Conservation (phyloP, 1,140 invertebrate species). For the Dreissena rostriformis region DNA sequence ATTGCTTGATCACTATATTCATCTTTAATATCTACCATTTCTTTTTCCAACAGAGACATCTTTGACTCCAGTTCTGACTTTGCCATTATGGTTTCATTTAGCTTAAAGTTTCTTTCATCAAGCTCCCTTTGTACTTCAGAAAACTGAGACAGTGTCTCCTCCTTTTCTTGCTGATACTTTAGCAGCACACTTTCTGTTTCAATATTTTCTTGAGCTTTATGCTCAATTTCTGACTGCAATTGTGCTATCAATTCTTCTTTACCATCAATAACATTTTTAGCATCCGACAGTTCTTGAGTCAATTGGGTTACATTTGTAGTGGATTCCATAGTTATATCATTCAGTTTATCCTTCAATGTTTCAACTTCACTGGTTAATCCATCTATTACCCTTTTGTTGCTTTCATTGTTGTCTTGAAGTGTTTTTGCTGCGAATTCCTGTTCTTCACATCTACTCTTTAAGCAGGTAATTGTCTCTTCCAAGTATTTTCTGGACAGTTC, state of each 20-base stretch:
- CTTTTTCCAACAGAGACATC: slow-evolving; percentile 18
- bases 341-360: slow-evolving; percentile 25
- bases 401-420: background rate
- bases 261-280: slow-evolving; percentile 16
- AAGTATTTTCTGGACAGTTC: background rate
- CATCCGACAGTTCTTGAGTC: slow-evolving; percentile 2
- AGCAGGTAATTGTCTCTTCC: background rate
- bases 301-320: slow-evolving; percentile 9
- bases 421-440: slow-evolving; percentile 7
- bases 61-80: background rate
- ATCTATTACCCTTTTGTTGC: background rate
- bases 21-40: slow-evolving; percentile 26
- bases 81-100: slow-evolving; percentile 4
- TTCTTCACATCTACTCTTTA: slow-evolving; percentile 16
- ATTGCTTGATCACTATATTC: slow-evolving; percentile 24
- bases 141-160: background rate
- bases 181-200: background rate
- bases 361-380: slow-evolving; percentile 33
- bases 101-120: background rate
- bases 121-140: background rate
- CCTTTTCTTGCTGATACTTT: background rate
- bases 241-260: slow-evolving; percentile 31
- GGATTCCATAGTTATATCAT: slow-evolving; percentile 18
- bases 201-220: slow-evolving; percentile 16
- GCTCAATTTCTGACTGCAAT: slow-evolving; percentile 13